These are phyloP conservation scores for Barbus barbus DNA, from an alignment of 2,113 vertebrate genomes.

Conservation along the genomic window DNA sequence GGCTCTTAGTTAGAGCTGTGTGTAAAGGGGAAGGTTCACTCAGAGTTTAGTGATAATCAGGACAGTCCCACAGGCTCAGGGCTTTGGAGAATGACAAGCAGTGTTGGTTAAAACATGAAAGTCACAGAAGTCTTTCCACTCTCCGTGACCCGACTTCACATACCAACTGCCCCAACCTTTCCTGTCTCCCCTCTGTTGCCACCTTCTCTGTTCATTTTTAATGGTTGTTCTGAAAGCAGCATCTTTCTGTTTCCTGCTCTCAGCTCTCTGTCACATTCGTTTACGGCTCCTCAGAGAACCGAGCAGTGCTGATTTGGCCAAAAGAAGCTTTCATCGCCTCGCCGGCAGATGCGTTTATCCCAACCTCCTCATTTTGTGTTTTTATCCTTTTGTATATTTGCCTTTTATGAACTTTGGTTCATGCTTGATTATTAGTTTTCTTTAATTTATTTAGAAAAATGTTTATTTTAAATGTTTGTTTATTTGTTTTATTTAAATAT, in stretches of 20 bases:
- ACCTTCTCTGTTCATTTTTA: not conserved
- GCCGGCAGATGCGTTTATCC: not conserved
- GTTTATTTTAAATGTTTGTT: no score
- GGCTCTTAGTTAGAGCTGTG: not conserved
- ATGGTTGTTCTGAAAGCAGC: not conserved
- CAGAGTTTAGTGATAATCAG: slow-evolving; percentile 19
- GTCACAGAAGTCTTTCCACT: not conserved
- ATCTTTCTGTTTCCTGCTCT: not conserved
- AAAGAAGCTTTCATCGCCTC: no score
- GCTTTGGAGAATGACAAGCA: slow-evolving; percentile 11
- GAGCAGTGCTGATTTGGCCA: not conserved
- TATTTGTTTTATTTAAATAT: no score
- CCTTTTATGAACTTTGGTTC: not conserved
- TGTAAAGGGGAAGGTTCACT: slow-evolving; percentile 16
- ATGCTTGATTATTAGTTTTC: not conserved
- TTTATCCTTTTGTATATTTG: not conserved
- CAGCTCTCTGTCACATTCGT: not conserved
- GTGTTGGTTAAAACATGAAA: not conserved
- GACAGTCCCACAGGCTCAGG: slow-evolving; percentile 15
- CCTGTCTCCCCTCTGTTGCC: not conserved
- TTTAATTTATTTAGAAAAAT: no score
- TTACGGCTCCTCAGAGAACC: not conserved
- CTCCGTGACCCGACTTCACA: not conserved
- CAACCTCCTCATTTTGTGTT: not conserved
- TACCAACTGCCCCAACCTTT: not conserved